Conservation (phyloP, 2,797 vertebrate species). For the Carduelis carduelis region DNA sequence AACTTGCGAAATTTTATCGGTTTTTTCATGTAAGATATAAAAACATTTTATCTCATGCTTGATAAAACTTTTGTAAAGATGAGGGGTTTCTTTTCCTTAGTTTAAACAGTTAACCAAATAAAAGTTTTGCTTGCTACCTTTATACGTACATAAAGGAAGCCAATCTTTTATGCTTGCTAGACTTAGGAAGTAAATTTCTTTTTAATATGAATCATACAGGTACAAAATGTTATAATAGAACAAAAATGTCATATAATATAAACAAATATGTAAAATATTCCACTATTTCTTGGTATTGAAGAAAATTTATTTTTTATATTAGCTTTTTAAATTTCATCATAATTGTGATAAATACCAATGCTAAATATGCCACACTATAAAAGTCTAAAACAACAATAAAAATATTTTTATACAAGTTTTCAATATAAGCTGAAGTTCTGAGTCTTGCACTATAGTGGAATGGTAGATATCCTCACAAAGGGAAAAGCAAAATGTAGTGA, state of each 20-base stretch:
- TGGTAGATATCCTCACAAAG: neutral
- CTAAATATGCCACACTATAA: neutral
- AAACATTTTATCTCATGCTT: neutral
- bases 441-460: neutral
- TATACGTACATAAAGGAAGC: neutral
- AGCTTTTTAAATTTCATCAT: accelerated
- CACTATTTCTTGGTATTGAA: neutral
- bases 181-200: neutral
- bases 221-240: neutral
- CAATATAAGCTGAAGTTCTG: neutral
- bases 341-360: neutral
- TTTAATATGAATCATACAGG: neutral
- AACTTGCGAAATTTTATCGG: neutral
- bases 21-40: accelerated
- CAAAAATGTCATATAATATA: neutral
- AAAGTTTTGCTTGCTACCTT: neutral
- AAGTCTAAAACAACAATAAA: neutral
- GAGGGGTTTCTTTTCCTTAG: accelerated
- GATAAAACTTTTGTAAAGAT: neutral
- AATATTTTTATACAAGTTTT: neutral
- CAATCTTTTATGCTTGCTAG: neutral
- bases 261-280: neutral
- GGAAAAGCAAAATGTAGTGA: neutral
- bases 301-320: neutral
- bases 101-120: neutral